Evolutionary conservation across 2,888 invertebrate genomes (phyloP), one percentile per base, ranked within the genome.

Genomic region (Eueremaeus valkanovi): DNA sequence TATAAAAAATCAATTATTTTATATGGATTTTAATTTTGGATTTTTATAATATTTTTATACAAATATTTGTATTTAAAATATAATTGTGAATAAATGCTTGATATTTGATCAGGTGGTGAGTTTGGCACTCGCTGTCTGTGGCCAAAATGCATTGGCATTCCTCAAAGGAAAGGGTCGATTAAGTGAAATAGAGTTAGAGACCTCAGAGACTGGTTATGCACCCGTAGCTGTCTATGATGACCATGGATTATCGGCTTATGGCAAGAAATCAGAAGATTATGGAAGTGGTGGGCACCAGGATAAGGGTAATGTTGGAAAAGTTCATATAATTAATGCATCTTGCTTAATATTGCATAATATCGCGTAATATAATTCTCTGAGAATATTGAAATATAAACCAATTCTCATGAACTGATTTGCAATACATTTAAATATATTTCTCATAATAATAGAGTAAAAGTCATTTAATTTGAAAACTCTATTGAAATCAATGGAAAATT

Each of bases 231-330:
- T n/a, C 40, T 66, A 66, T n/a, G 66, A 66, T 21, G 33, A 66
- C 36, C 66, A 66, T 3, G 36, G 36, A 66, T 16, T 40, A 11
- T 36, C 40, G 2, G 29, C 49, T 51, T 72, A 72, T 45, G 72
- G 72, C 45, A 72, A 72, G 29, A 45, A 72, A 31, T 45, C 31
- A 3, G 49, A 72, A 13, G 72, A 72, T 42, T 72, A 72, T n/a
- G 72, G 72, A 24, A 72, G 72, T 33, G 11, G 45, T 45, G 72
- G 72, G 3, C 51, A 72, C 27, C 16, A 24, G 1, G n/a, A 66
- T n/a, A 66, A 66, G 27, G 66, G 66, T 66, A 63, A 9, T 21
- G 3, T 55, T 55, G n/a, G n/a, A n/a, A n/a, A n/a, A n/a, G n/a
- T n/a, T n/a, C n/a, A n/a, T n/a, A n/a, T n/a, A n/a, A n/a, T n/a